Evolutionary conservation across 53 echinoderm and acorn worm species (phyloP).

Genomic region (Echinometra lucunter): DNA sequence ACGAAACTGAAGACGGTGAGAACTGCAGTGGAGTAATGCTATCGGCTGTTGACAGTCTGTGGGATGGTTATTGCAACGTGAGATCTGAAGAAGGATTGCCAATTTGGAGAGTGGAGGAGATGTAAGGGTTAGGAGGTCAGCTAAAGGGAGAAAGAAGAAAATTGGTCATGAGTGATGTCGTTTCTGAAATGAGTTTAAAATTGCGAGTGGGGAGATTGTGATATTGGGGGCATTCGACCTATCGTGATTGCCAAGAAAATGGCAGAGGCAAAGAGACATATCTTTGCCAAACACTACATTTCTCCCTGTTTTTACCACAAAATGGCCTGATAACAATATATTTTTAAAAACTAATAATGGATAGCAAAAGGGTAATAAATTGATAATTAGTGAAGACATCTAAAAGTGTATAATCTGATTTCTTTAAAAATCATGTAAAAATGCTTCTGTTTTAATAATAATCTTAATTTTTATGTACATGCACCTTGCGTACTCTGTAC

Average conservation of each 20-base stretch:
- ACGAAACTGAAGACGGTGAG: slow-evolving; percentile 9
- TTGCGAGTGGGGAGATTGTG: slow-evolving; percentile 2
- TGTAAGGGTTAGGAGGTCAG: slow-evolving; percentile 49
- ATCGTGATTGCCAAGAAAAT: neutral
- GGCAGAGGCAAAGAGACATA: neutral
- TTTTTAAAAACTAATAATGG: too few relatives aligned
- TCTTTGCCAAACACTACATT: neutral
- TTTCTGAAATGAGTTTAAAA: slow-evolving; percentile 43
- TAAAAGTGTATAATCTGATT: too few relatives aligned
- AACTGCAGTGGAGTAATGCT: slow-evolving; percentile 31
- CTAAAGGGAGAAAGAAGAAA: slow-evolving; percentile 29
- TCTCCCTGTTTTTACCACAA: neutral
- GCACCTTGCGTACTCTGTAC: too few relatives aligned
- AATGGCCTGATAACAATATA: neutral
- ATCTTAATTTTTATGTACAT: too few relatives aligned
- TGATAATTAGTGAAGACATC: too few relatives aligned
- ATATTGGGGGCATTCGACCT: neutral
- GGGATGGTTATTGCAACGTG: slow-evolving; percentile 57
- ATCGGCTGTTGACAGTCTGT: slow-evolving; percentile 61
- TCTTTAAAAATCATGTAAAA: too few relatives aligned
- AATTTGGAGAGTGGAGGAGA: slow-evolving; percentile 49
- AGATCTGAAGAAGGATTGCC: slow-evolving; percentile 41
- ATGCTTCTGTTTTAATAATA: too few relatives aligned
- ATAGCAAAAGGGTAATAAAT: too few relatives aligned
- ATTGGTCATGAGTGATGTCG: slow-evolving; percentile 48